Conservation (phyloP, 1,140 invertebrate species). For the Stegodyphus mimosarum region DNA sequence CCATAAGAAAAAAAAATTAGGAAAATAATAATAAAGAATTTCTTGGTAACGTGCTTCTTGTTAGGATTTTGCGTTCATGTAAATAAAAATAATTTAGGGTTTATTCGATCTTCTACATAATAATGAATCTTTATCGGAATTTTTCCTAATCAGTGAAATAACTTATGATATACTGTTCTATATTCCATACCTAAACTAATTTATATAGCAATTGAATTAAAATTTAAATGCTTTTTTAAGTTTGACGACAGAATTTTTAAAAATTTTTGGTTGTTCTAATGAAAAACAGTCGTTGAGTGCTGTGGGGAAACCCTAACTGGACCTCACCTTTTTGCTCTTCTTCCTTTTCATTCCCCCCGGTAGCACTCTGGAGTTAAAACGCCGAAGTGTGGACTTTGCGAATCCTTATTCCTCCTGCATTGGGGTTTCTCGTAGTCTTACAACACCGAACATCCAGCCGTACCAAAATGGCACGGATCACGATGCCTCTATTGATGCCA, state of each 20-base stretch:
- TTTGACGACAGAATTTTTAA: background rate
- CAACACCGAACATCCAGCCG: constrained; percentile 51
- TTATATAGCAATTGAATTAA: too few relatives aligned
- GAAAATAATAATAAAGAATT: too few relatives aligned
- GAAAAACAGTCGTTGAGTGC: background rate
- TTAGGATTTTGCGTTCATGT: too few relatives aligned
- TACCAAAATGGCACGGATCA: constrained; percentile 11
- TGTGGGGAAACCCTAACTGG: constrained; percentile 28
- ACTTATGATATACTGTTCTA: too few relatives aligned
- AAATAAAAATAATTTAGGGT: too few relatives aligned
- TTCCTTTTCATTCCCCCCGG: background rate
- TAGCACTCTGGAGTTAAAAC: constrained; percentile 22
- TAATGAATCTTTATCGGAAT: too few relatives aligned
- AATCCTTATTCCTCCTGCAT: constrained; percentile 27
- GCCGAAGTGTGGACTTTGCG: constrained; percentile 32
- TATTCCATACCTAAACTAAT: too few relatives aligned
- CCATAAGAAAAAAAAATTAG: too few relatives aligned
- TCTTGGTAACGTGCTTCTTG: too few relatives aligned
- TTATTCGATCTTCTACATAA: too few relatives aligned
- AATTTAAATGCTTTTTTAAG: background rate
- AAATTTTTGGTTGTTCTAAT: too few relatives aligned
- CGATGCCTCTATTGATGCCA: background rate
- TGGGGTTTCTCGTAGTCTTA: constrained; percentile 42
- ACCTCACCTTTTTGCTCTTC: constrained; percentile 42
- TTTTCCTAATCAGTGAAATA: too few relatives aligned